Evolutionary conservation across 2,113 vertebrate species (phyloP).

Genomic region (Picathartes gymnocephalus): DNA sequence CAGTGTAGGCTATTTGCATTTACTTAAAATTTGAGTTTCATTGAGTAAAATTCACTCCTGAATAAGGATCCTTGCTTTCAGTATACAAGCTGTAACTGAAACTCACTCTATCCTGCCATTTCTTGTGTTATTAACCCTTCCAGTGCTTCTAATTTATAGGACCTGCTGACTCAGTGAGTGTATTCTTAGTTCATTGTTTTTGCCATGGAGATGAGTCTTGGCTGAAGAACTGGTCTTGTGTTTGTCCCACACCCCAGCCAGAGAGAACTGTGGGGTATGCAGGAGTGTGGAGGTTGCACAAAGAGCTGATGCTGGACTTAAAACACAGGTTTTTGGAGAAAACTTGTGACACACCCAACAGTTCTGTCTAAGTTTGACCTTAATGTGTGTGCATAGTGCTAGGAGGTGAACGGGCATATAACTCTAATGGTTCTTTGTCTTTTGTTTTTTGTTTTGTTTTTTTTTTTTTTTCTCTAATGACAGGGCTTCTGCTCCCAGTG

Average conservation of each 20-base stretch:
- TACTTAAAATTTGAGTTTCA: slow-evolving; percentile 16
- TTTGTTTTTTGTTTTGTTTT: too few relatives aligned
- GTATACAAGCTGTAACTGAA: not conserved
- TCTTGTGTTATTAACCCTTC: not conserved
- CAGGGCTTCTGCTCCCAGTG: too few relatives aligned
- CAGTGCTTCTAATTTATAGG: not conserved
- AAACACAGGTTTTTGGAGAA: not conserved
- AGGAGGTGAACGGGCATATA: not conserved
- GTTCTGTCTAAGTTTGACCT: not conserved
- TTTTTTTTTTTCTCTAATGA: too few relatives aligned
- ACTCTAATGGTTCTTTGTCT: not conserved
- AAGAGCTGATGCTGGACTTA: not conserved
- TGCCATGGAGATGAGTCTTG: not conserved
- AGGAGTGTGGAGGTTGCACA: not conserved
- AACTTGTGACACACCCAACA: not conserved
- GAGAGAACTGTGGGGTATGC: not conserved
- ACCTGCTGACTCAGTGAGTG: not conserved
- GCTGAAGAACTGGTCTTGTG: not conserved
- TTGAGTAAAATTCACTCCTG: not conserved
- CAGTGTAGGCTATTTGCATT: slow-evolving; percentile 42
- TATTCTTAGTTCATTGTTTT: not conserved
- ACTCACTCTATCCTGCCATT: not conserved
- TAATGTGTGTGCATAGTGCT: not conserved
- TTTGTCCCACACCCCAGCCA: not conserved
- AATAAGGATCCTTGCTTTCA: not conserved